Percentiles rank a stretch among this genome's conserved stretches.
phyloP scores from a whole-genome alignment of 2,113 vertebrate species.

The Brachypodius melanocephalos region DNA sequence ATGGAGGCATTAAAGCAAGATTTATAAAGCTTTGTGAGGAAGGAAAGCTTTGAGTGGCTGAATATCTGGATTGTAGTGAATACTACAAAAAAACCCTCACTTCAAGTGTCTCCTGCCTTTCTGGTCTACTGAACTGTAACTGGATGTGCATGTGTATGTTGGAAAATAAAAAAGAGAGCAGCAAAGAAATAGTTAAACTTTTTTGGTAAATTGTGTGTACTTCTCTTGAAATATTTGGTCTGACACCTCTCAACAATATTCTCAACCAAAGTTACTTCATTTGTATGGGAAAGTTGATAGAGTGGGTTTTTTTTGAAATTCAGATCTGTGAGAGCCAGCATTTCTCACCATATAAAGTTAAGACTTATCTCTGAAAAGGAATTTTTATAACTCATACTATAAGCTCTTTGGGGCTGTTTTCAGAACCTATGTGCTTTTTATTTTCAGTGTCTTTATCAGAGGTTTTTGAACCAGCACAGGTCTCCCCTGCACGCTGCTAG shows the following conservation, averaged over 20 bases:
- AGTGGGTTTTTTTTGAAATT: constrained; percentile 1
- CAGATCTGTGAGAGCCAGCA: not conserved
- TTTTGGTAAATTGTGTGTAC: not conserved
- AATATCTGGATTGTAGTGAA: not conserved
- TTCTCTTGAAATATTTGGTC: not conserved
- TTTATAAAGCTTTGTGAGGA: not conserved
- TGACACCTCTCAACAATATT: not conserved
- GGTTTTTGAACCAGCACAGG: constrained; percentile 11
- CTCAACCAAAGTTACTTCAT: not conserved
- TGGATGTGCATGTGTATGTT: not conserved
- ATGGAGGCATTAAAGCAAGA: not conserved
- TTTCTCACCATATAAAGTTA: not conserved
- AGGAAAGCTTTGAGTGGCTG: not conserved
- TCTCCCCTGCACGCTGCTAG: not conserved
- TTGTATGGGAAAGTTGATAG: not conserved
- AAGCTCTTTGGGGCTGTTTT: constrained; percentile 35
- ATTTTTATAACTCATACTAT: constrained; percentile 1
- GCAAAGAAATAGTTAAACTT: not conserved
- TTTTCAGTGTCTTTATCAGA: constrained; percentile 21
- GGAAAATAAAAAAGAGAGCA: not conserved
- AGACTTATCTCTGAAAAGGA: constrained; percentile 6
- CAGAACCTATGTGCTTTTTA: not conserved
- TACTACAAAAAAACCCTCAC: not conserved
- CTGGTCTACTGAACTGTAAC: not conserved
- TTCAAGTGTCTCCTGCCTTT: not conserved